Evolutionary conservation across 1,140 invertebrate species (phyloP).

Genomic region (Caerostris extrusa): DNA sequence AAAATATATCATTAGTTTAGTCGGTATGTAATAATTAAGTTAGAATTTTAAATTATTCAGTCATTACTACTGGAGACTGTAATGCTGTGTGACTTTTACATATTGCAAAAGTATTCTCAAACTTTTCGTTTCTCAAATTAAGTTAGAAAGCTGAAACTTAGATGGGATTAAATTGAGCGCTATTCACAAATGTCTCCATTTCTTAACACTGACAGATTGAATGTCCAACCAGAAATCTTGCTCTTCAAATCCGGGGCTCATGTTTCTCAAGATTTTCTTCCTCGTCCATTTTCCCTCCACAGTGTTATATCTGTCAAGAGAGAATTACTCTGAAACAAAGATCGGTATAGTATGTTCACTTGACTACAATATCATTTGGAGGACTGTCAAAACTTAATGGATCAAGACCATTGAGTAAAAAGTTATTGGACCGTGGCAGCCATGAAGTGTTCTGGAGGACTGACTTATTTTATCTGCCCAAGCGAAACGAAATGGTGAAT

Average conservation of each 20-base stretch:
- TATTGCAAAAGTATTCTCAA: too few species aligned
- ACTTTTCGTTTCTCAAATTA: too few species aligned
- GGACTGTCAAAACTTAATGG: slow-evolving; percentile 65
- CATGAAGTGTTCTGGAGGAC: slow-evolving; percentile 36
- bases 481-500: slow-evolving; percentile 44
- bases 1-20: too few species aligned
- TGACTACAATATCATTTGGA: neutral
- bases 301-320: neutral
- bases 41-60: too few species aligned
- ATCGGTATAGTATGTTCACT: neutral
- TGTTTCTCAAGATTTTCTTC: neutral
- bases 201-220: too few species aligned
- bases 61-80: too few species aligned
- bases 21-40: too few species aligned
- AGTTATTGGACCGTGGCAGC: slow-evolving; percentile 43
- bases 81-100: too few species aligned
- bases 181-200: too few species aligned
- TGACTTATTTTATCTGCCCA: slow-evolving; percentile 5
- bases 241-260: neutral
- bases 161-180: too few species aligned
- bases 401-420: slow-evolving; percentile 44
- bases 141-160: too few species aligned
- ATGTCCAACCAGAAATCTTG: too few species aligned
- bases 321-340: neutral
- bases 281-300: neutral